These are phyloP conservation scores for Peromyscus californicus DNA, from an alignment of 2,113 vertebrate species.

Conservation along the genomic window DNA sequence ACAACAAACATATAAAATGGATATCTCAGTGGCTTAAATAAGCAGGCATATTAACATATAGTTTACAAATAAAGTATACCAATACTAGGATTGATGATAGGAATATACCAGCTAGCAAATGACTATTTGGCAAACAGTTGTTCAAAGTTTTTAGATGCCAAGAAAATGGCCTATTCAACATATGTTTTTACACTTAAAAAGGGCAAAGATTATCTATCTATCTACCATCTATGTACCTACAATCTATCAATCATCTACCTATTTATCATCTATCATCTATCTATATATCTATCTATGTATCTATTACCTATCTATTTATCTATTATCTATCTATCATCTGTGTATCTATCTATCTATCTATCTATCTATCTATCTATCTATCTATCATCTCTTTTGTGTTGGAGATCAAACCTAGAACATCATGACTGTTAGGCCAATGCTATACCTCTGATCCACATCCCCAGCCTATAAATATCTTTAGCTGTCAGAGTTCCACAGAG, in stretches of 20 bases:
- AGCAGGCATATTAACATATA: not conserved
- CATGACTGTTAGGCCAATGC: not conserved
- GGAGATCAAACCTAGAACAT: not conserved
- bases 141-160: not conserved
- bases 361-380: too few relatives aligned
- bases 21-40: not conserved
- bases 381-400: not conserved
- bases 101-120: constrained; percentile 4
- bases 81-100: not conserved
- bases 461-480: not conserved
- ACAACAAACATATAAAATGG: constrained; percentile 15
- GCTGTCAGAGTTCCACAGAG: not conserved
- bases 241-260: too few relatives aligned
- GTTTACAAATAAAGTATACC: constrained; percentile 41
- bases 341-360: too few relatives aligned
- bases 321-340: too few relatives aligned
- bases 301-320: too few relatives aligned
- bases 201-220: not conserved
- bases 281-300: too few relatives aligned
- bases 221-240: too few relatives aligned
- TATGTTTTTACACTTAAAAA: not conserved
- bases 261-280: too few relatives aligned
- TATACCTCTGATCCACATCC: too few relatives aligned
- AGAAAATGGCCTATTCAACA: constrained; percentile 1
- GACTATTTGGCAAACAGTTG: constrained; percentile 34